Evolutionary conservation across 1,140 invertebrate genomes (phyloP), one percentile per base, ranked within the genome.

Genomic region (Brachionus calyciflorus): DNA sequence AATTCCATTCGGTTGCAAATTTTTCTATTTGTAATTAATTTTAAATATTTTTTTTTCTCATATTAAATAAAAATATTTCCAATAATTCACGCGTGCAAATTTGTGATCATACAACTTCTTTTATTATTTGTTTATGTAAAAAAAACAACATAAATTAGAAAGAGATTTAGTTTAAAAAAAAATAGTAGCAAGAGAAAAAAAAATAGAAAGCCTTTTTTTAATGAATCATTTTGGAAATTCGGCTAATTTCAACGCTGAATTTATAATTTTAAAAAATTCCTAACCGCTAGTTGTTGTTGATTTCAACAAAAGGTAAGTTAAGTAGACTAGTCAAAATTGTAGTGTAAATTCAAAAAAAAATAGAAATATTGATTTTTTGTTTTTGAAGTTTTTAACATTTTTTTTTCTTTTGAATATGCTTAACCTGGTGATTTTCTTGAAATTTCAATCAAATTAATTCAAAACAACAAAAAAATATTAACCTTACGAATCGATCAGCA

Each of bases 311-410:
- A 17, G n/a, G 37, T 28, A 60, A 60, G 37, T 37, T 17, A 60
- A 60, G 6, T 60, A 33, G 55, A 60, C 55, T 9, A 37, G 33
- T n/a, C n/a, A n/a, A n/a, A n/a, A n/a, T n/a, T n/a, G n/a, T n/a
- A n/a, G n/a, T n/a, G n/a, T n/a, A n/a, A n/a, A n/a, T n/a, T n/a
- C n/a, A n/a, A n/a, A n/a, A n/a, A n/a, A n/a, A n/a, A n/a, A n/a
- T n/a, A n/a, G n/a, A n/a, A n/a, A n/a, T 60, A 60, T 60, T 60
- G 55, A 60, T 60, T 60, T 60, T 60, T 60, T 33, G 5, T 37
- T 17, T 30, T 33, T 7, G 37, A 60, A 33, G 9, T 33, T 33
- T n/a, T n/a, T n/a, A n/a, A n/a, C n/a, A n/a, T n/a, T n/a, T n/a
- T n/a, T n/a, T n/a, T n/a, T n/a, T n/a, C n/a, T n/a, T n/a, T n/a